Conservation (phyloP, 2,888 invertebrate genomes). For the Dyspetes luteomarginatus region DNA sequence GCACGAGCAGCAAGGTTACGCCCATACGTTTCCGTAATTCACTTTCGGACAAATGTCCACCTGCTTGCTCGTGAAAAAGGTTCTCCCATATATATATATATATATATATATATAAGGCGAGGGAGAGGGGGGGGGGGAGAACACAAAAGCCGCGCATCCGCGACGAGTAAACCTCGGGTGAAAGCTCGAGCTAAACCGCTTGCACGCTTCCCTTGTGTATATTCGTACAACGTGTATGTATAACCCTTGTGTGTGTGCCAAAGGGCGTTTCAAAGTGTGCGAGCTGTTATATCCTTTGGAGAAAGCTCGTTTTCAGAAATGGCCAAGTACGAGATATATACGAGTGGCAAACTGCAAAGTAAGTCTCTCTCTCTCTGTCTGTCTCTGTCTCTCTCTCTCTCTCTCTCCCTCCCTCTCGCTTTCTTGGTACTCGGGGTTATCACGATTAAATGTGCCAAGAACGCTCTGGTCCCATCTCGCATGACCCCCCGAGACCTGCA, state of each 20-base stretch:
- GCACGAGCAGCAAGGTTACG: constrained; percentile 39
- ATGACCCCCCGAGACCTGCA: neutral
- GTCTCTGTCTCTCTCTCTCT: neutral
- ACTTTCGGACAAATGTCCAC: constrained; percentile 64
- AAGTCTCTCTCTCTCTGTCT: neutral
- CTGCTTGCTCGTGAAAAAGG: constrained; percentile 46
- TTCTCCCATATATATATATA: constrained; percentile 3
- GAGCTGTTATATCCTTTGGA: constrained; percentile 37
- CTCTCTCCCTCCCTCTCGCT: neutral
- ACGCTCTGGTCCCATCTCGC: neutral
- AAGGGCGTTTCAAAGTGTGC: constrained; percentile 21
- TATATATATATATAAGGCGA: constrained; percentile 2
- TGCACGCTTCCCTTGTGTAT: neutral
- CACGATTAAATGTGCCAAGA: constrained; percentile 40
- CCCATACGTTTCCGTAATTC: constrained; percentile 62
- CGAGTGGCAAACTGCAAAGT: constrained; percentile 27
- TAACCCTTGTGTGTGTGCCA: constrained; percentile 17
- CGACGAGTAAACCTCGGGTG: constrained; percentile 33
- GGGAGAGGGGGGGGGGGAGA: no score
- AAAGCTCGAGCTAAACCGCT: constrained; percentile 30
- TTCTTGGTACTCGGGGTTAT: constrained; percentile 25
- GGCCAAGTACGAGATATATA: constrained; percentile 4
- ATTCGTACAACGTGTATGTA: neutral
- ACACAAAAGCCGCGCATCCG: constrained; percentile 49
- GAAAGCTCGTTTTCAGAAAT: constrained; percentile 44